Base-by-base conservation (phyloP, 2,797 vertebrate species). In the Melanotaenia maccullochi region DNA sequence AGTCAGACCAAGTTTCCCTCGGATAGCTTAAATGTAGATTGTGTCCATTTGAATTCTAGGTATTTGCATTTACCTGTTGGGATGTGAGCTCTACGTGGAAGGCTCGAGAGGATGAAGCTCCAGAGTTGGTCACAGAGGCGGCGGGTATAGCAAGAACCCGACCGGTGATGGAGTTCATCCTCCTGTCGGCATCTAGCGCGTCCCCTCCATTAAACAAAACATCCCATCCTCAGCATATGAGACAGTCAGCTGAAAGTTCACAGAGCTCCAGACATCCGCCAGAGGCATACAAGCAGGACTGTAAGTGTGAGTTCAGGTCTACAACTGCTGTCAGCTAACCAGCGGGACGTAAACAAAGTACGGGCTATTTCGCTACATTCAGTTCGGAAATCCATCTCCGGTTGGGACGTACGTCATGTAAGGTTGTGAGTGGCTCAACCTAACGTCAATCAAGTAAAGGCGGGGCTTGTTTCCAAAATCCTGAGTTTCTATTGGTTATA, bases 71-170 rank as follows among this genome's bases (percentile, higher is more conserved):
- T 93, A 97, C 97, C 96, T 98, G 97, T 93, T 99, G 97, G 44
- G 96, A 98, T 0, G 95, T 96, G 87, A 99, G 95, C 82, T 99
- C 97, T 56, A 98, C 97, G 83, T 97, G 97, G 75, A 97, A 85
- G 75, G 96, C 95, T 90, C 97, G 92, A 54, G 96, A 93, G 67
- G 95, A 92, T 85, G 93, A 90, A 76, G 95, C 92, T 92, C 95
- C 94, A 86, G 94, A 90, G 90, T 90, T 95, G 79, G 86, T 92
- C 88, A 94, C 94, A 87, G 94, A 90, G 65, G 91, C 92, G 78
- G 92, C 92, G 83, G 93, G 91, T 88, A 94, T 88, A 79, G 90
- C 79, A 60, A 94, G 93, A 87, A 93, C 94, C 94, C 94, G 86
- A 89, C 93, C 94, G 93, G 88, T 87, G 85, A 90, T 92, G 52